Percentiles rank a stretch among this genome's conserved stretches.
Evolutionary conservation across 2,113 vertebrate genomes (phyloP).

Genomic region (Sciurus niger): DNA sequence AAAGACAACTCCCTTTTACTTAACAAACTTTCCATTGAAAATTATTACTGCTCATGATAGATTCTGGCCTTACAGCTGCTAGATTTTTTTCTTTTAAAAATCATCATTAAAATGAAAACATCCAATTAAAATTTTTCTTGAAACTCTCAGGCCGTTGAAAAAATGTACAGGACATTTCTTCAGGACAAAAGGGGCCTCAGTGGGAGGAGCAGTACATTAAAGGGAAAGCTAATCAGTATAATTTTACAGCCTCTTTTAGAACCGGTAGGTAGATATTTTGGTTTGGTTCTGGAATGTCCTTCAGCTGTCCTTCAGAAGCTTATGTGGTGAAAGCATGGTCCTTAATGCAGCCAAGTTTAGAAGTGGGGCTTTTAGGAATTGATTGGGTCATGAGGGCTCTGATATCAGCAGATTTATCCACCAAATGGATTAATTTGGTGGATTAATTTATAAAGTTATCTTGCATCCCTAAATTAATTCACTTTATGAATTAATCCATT

Average conservation of each 20-base stretch:
- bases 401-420: too few relatives aligned
- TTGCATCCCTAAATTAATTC: too few relatives aligned
- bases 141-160: slow-evolving; percentile 39
- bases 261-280: not conserved
- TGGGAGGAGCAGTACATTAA: not conserved
- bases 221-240: not conserved
- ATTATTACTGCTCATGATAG: slow-evolving; percentile 4
- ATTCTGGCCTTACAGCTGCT: not conserved
- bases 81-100: slow-evolving; percentile 12
- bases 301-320: too few relatives aligned
- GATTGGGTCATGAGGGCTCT: too few relatives aligned
- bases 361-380: too few relatives aligned
- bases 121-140: slow-evolving; percentile 21
- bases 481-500: too few relatives aligned
- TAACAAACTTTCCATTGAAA: not conserved
- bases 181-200: not conserved
- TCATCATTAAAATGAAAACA: slow-evolving; percentile 33
- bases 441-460: too few relatives aligned
- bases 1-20: not conserved
- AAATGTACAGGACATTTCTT: not conserved
- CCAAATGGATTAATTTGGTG: too few relatives aligned
- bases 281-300: too few relatives aligned
- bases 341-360: too few relatives aligned
- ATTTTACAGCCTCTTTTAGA: not conserved
- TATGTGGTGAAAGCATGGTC: too few relatives aligned